phyloP scores from a whole-genome alignment of 2,888 invertebrate genomes.

The Leucozona laternaria region DNA sequence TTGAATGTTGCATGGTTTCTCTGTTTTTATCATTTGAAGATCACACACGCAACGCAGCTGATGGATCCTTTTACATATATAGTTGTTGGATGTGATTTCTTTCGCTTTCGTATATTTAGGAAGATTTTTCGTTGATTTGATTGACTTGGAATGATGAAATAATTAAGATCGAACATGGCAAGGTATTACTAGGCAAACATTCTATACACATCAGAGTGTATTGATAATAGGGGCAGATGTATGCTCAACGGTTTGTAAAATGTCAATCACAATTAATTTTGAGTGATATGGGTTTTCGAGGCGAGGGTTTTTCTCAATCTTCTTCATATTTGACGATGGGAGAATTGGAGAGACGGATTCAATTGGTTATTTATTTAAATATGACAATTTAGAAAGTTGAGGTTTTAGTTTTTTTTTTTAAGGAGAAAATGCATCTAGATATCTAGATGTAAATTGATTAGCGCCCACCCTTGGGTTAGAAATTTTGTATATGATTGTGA shows the following conservation, averaged over 20 bases:
- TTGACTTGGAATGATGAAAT: slow-evolving; percentile 73
- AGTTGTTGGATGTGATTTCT: slow-evolving; percentile 35
- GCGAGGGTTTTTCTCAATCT: neutral
- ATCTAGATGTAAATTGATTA: neutral
- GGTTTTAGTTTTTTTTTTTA: neutral
- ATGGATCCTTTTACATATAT: slow-evolving; percentile 23
- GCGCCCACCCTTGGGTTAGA: slow-evolving; percentile 20
- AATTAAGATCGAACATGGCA: slow-evolving; percentile 62
- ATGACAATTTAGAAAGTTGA: slow-evolving; percentile 32
- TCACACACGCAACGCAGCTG: slow-evolving; percentile 60
- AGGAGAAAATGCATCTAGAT: neutral
- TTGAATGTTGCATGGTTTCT: slow-evolving; percentile 45
- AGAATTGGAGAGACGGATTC: too few species aligned
- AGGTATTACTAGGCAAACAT: slow-evolving; percentile 11
- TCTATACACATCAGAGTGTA: neutral
- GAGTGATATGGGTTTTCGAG: slow-evolving; percentile 55
- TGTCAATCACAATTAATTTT: slow-evolving; percentile 64
- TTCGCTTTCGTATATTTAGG: neutral
- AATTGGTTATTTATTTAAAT: slow-evolving; percentile 26
- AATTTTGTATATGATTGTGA: neutral
- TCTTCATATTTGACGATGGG: neutral
- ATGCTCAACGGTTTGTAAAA: slow-evolving; percentile 63
- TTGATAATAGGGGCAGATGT: slow-evolving; percentile 68
- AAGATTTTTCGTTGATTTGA: slow-evolving; percentile 49
- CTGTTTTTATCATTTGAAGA: slow-evolving; percentile 43